phyloP scores from a whole-genome alignment of 2,888 invertebrate genomes.

The Dryocosmus kuriphilus region DNA sequence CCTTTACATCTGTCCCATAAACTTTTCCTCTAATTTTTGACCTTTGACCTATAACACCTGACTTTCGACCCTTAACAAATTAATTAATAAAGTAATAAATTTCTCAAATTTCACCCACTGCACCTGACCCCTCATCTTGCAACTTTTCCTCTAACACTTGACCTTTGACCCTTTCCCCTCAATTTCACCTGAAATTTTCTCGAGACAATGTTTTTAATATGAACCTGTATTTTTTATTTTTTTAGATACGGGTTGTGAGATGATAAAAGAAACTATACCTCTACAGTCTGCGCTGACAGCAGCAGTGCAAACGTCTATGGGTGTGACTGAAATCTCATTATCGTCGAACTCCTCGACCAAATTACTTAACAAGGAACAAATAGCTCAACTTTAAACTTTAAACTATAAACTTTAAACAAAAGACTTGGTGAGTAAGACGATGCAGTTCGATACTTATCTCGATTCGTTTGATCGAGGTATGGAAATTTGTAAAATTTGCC shows the following conservation, averaged over 20 bases:
- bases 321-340: slow-evolving; percentile 72
- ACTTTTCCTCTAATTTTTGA: too few relatives aligned
- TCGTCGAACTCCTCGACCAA: slow-evolving; percentile 68
- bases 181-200: too few relatives aligned
- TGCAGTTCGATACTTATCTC: slow-evolving; percentile 35
- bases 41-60: too few relatives aligned
- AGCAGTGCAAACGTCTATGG: slow-evolving; percentile 72
- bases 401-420: too few relatives aligned
- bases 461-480: slow-evolving; percentile 30
- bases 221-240: slow-evolving; percentile 49
- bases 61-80: too few relatives aligned
- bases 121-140: too few relatives aligned
- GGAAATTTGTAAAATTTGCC: slow-evolving; percentile 31
- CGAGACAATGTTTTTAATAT: neutral
- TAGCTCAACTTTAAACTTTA: slow-evolving; percentile 68
- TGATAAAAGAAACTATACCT: slow-evolving; percentile 71
- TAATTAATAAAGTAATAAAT: too few relatives aligned
- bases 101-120: too few relatives aligned
- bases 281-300: slow-evolving; percentile 71
- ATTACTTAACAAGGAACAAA: slow-evolving; percentile 69
- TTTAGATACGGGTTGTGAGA: slow-evolving; percentile 71
- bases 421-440: neutral
- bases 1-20: too few relatives aligned
- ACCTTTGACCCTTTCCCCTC: too few relatives aligned
- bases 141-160: too few relatives aligned